These are phyloP conservation scores for Tenthredo notha DNA, from an alignment of 2,888 invertebrate genomes.

Conservation along the genomic window DNA sequence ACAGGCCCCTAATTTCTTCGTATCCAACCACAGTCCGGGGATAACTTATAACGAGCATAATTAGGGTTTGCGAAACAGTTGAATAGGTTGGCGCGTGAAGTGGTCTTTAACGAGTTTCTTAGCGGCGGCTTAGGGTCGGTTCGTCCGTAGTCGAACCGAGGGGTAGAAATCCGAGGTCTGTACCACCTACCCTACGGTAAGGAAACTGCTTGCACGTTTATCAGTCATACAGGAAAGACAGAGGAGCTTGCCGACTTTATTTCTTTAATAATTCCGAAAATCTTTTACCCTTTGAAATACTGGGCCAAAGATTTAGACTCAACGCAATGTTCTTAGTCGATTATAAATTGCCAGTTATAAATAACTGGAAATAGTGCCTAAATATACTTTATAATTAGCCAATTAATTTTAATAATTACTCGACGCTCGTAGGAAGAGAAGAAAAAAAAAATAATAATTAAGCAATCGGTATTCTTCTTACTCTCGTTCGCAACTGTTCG, in stretches of 20 bases:
- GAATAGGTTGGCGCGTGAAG: slow-evolving; percentile 47
- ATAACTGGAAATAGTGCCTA: neutral
- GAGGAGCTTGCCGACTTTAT: slow-evolving; percentile 4
- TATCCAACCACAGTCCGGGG: slow-evolving; percentile 42
- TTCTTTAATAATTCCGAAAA: neutral
- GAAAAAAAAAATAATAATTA: too few species aligned
- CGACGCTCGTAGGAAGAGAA: neutral
- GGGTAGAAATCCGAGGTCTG: slow-evolving; percentile 39
- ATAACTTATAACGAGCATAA: slow-evolving; percentile 55
- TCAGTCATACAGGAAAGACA: neutral
- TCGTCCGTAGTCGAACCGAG: slow-evolving; percentile 14
- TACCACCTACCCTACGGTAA: neutral
- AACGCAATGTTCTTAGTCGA: neutral
- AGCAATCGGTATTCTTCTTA: neutral
- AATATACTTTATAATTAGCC: neutral
- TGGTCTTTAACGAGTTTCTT: slow-evolving; percentile 54
- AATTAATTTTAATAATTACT: neutral
- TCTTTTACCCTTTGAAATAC: neutral
- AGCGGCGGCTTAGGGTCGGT: slow-evolving; percentile 43
- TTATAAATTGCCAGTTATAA: neutral
- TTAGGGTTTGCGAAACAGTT: slow-evolving; percentile 54
- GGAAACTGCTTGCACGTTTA: slow-evolving; percentile 38
- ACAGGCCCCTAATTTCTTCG: slow-evolving; percentile 47
- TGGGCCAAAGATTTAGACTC: neutral
- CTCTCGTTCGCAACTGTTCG: too few species aligned